Percentiles rank a stretch among this genome's conserved stretches.
Conservation (phyloP, 2,888 invertebrate species). For the Odontomyia ornata region DNA sequence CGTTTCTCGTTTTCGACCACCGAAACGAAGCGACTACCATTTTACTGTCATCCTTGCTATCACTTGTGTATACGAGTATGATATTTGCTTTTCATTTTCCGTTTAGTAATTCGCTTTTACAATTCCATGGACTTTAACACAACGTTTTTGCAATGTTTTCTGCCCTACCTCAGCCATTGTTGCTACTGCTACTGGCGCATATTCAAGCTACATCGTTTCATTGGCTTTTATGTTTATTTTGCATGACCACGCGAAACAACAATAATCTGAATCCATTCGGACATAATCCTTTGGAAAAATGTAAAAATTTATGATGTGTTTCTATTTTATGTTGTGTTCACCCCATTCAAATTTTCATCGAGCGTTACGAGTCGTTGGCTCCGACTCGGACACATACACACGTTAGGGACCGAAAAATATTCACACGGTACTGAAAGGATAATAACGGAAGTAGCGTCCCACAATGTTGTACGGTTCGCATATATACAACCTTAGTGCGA, state of each 20-base stretch:
- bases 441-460: no score
- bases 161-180: background rate
- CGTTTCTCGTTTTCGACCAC: no score
- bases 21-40: no score
- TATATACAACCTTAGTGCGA: no score
- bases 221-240: slow-evolving; percentile 48
- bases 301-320: slow-evolving; percentile 50
- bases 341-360: slow-evolving; percentile 21
- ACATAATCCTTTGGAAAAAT: slow-evolving; percentile 48
- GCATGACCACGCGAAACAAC: slow-evolving; percentile 49
- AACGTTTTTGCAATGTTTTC: background rate
- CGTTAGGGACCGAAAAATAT: no score
- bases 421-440: no score
- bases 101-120: background rate
- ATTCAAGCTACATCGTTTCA: slow-evolving; percentile 9
- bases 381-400: no score
- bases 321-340: slow-evolving; percentile 44
- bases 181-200: no score
- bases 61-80: background rate
- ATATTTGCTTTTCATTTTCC: background rate
- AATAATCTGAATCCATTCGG: slow-evolving; percentile 48
- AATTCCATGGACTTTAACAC: background rate
- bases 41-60: no score
- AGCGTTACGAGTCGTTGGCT: slow-evolving; percentile 7
- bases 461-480: no score